Evolutionary conservation across 2,797 vertebrate genomes (phyloP), one percentile per base, ranked within the genome.

Genomic region (Oryzias dopingdopingensis): DNA sequence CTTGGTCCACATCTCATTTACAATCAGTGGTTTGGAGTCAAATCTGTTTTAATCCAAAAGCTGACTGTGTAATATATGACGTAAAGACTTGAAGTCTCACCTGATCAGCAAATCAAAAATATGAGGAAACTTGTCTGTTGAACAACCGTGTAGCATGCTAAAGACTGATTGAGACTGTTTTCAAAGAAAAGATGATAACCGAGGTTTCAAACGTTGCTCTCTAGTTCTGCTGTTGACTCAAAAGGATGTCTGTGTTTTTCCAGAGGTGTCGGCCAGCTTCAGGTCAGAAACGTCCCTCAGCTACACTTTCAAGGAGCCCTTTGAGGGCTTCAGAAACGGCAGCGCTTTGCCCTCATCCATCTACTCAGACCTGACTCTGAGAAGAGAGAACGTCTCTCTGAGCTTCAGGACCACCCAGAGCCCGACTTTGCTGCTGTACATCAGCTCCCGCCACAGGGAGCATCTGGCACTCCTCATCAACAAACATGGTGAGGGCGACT

Each of bases 231-330:
- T 26, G 24, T 1, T 45, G 15, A 45, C 10, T 6, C 43, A 17
- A n/a, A 45, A 1, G 7, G n/a, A n/a, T 20, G 10, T 45, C n/a
- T n/a, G 17, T 46, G 43, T 20, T 62, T 1, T 90, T 90, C 75
- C 75, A 86, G 84, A 83, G 67, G 60, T 86, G 56, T 84, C 96
- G 45, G 96, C 94, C 5, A 90, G 90, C 79, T 97, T 98, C 80
- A 91, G 86, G 74, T 68, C 91, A 0, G 91, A 83, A 2, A 91
- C 94, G 4, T 95, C 95, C 0, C 72, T 96, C 76, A 86, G 71
- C 22, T 97, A 95, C 77, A 93, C 90, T 54, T 94, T 96, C 81
- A 93, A 93, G 75, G 94, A 96, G 74, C 93, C 94, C 20, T 94
- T 93, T 8, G 88, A 92, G 43, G 49, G 91, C 59, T 80, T 78